Percentiles rank a stretch among this genome's conserved stretches.
Conservation (phyloP, 2,113 vertebrate genomes). For the Grantiella picta region DNA sequence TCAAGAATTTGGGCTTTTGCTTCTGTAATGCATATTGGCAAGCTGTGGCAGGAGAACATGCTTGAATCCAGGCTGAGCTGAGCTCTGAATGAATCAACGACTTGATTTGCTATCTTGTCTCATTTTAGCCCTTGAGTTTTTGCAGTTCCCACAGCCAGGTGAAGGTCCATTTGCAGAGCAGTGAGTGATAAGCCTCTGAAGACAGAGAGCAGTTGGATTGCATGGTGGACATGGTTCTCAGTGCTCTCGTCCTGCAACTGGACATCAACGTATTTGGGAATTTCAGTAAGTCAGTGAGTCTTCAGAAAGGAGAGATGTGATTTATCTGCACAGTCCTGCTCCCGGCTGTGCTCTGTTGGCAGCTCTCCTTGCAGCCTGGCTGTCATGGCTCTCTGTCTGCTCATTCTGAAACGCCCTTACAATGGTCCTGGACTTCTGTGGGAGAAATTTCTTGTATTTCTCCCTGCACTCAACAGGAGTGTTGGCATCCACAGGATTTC, state of each 20-base stretch:
- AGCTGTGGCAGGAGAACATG: background rate
- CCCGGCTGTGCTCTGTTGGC: background rate
- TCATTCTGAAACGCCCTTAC: background rate
- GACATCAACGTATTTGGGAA: background rate
- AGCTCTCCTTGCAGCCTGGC: background rate
- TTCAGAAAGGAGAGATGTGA: background rate
- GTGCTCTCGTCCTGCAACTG: accelerated
- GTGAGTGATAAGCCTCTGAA: background rate
- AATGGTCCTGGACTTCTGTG: background rate
- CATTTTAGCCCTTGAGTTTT: background rate
- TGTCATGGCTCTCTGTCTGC: background rate
- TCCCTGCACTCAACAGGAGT: background rate
- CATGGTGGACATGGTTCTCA: background rate
- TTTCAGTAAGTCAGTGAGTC: background rate
- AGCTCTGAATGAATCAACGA: background rate
- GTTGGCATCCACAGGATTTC: background rate
- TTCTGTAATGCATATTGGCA: background rate
- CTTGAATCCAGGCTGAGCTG: background rate
- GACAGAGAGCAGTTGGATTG: background rate
- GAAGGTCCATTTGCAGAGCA: background rate
- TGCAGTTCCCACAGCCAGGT: background rate
- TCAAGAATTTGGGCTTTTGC: background rate
- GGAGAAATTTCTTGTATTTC: background rate
- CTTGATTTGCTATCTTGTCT: background rate
- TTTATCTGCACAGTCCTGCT: background rate